These are phyloP conservation scores for Axis porcinus DNA, from an alignment of 2,113 vertebrate genomes.

Conservation along the genomic window DNA sequence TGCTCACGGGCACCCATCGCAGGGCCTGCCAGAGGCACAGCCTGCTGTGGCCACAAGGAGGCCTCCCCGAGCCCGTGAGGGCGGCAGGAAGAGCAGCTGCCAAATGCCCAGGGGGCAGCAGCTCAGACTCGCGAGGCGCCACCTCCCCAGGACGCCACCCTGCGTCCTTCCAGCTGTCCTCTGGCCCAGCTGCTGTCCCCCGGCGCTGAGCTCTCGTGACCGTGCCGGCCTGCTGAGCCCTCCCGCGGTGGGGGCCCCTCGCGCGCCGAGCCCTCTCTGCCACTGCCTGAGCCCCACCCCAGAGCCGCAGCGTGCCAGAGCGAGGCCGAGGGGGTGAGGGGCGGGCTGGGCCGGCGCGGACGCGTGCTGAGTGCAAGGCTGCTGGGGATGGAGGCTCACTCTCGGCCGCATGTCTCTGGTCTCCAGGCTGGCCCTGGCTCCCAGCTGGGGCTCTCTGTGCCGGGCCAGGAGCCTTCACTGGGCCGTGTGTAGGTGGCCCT, in stretches of 20 bases:
- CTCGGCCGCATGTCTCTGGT: background rate
- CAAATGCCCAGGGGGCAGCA: accelerated
- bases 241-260: accelerated
- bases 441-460: background rate
- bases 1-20: background rate
- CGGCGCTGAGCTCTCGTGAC: accelerated
- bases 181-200: background rate
- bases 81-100: background rate
- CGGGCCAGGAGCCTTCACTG: background rate
- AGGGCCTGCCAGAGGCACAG: background rate
- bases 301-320: accelerated
- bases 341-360: background rate
- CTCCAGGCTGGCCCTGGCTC: background rate
- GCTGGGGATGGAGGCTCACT: background rate
- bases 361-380: background rate
- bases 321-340: background rate
- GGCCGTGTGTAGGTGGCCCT: background rate
- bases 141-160: background rate
- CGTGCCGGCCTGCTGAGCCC: background rate
- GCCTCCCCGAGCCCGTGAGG: background rate
- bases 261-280: background rate
- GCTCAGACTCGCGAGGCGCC: accelerated
- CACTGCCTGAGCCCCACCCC: background rate
- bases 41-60: background rate
- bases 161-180: background rate